Evolutionary conservation across 2,888 invertebrate genomes (phyloP).

Genomic region (Endomychus coccineus): DNA sequence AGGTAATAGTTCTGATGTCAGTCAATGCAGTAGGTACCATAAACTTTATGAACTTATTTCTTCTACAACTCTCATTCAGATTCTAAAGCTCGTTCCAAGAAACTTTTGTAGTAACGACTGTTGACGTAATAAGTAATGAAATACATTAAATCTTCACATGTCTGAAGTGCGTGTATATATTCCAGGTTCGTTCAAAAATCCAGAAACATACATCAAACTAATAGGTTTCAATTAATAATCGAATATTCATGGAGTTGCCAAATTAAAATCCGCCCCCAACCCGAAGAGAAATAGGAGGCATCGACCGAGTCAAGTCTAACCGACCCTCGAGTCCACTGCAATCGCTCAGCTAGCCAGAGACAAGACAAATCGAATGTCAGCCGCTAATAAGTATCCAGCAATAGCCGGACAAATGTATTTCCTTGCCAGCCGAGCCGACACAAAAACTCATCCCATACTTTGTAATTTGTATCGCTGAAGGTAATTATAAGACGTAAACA

Average conservation of each 20-base stretch:
- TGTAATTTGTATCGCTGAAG: slow-evolving; percentile 45
- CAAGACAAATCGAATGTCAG: slow-evolving; percentile 51
- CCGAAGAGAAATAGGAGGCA: too few relatives aligned
- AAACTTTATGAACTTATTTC: too few relatives aligned
- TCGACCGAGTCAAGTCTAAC: slow-evolving; percentile 29
- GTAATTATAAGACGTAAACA: slow-evolving; percentile 38
- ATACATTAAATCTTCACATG: too few relatives aligned
- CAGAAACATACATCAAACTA: slow-evolving; percentile 33
- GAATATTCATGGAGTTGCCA: slow-evolving; percentile 39
- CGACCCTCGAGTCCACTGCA: slow-evolving; percentile 33
- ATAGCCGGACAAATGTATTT: slow-evolving; percentile 46
- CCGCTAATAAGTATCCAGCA: slow-evolving; percentile 48
- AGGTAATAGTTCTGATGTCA: too few relatives aligned
- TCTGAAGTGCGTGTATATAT: too few relatives aligned
- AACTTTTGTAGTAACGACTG: too few relatives aligned
- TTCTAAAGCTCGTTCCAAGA: too few relatives aligned
- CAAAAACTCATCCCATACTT: slow-evolving; percentile 43
- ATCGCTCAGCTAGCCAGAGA: slow-evolving; percentile 42
- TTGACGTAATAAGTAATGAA: too few relatives aligned
- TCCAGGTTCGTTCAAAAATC: too few relatives aligned
- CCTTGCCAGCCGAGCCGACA: slow-evolving; percentile 41
- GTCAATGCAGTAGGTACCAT: too few relatives aligned
- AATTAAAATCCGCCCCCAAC: slow-evolving; percentile 39
- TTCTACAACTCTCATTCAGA: too few relatives aligned
- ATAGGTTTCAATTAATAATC: slow-evolving; percentile 37